phyloP scores from a whole-genome alignment of 2,888 invertebrate species.

The Molanna angustata region DNA sequence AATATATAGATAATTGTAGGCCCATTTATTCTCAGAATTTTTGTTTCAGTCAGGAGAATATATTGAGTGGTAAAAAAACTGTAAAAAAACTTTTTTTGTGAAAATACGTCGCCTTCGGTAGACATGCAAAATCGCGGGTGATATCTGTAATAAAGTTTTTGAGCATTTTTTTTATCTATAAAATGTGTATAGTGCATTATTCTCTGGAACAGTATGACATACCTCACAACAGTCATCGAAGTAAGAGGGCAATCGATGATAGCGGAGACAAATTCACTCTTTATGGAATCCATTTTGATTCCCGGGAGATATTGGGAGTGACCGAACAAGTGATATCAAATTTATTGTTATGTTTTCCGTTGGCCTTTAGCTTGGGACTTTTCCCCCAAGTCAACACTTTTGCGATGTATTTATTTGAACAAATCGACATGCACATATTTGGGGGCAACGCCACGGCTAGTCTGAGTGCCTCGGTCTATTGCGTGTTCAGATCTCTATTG shows the following conservation, averaged over 20 bases:
- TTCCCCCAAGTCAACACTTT: slow-evolving; percentile 98
- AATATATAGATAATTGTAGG: no score
- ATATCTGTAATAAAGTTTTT: no score
- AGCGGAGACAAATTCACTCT: slow-evolving; percentile 39
- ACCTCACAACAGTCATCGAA: slow-evolving; percentile 36
- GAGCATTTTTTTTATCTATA: no score
- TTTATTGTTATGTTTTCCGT: slow-evolving; percentile 85
- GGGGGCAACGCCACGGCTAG: slow-evolving; percentile 88
- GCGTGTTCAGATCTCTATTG: slow-evolving; percentile 74
- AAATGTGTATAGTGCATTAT: slow-evolving; percentile 50
- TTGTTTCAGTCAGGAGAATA: no score
- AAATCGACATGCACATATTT: slow-evolving; percentile 86
- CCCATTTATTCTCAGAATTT: no score
- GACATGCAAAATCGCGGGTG: no score
- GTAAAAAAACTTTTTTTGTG: no score
- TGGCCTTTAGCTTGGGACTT: slow-evolving; percentile 91
- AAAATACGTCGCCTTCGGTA: no score
- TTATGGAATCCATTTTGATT: slow-evolving; percentile 50
- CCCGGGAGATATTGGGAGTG: slow-evolving; percentile 60
- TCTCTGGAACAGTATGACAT: slow-evolving; percentile 41
- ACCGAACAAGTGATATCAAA: slow-evolving; percentile 73
- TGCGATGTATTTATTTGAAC: slow-evolving; percentile 93
- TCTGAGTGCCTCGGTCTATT: slow-evolving; percentile 78
- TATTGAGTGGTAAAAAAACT: no score
- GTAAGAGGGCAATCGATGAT: no score